Base-by-base conservation (phyloP, 1,140 invertebrate species). In the Dysdera silvatica region DNA sequence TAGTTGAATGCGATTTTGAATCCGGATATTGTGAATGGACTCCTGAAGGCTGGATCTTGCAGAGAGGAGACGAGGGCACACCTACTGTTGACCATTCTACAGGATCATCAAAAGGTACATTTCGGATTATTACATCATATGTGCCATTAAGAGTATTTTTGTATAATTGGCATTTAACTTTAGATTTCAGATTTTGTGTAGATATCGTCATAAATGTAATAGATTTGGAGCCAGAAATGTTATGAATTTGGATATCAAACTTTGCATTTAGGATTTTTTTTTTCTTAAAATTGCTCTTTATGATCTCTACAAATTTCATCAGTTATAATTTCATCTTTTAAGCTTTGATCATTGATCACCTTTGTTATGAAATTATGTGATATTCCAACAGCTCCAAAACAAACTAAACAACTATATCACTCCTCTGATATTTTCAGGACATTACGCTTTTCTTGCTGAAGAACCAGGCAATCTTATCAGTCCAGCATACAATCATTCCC, bases 1-100 rank as follows among this genome's bases (percentile, higher is more conserved):
- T 23, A 66, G 65, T 66, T 18, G 58, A 51, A 4, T 66, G 65
- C 20, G 59, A 66, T 32, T 66, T 66, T 48, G 65, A 66, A 45
- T 40, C 53, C 5, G 65, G 61, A 41, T 61, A 49, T 14, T 66
- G 65, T 40, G 59, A 61, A 29, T 61, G 58, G 65, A 24, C 45
- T 0, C 14, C 20, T 12, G 35, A 24, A 31, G 49, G 56, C 26
- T 61, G 32, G 43, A 10, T 28, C 23, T 28, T 61, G n/a, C 58
- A 48, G 31, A 8, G 23, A 16, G 63, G 31, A 1, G 41, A 48
- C 3, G 18, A 16, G 4, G 54, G 32, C 16, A 28, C 31, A 23
- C 65, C 65, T 16, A 40, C 52, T 35, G 33, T 24, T 37, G 65
- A 66, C 51, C 65, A 66, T 18, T 56, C 65, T 14, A 63, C 65